phyloP scores from a whole-genome alignment of 2,113 vertebrate species.

The Dicentrarchus labrax region DNA sequence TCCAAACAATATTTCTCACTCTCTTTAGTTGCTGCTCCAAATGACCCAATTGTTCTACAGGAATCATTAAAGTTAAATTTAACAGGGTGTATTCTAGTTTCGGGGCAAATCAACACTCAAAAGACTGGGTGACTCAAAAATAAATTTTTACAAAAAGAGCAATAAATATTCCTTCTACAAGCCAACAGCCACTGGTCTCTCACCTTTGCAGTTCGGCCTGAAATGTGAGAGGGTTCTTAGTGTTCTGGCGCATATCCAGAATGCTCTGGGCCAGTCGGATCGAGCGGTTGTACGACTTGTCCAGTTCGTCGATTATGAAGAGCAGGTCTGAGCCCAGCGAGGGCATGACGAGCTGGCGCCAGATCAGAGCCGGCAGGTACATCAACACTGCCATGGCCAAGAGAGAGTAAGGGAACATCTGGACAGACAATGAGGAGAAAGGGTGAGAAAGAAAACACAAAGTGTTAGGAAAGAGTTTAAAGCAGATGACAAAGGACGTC shows the following conservation, averaged over 20 bases:
- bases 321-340: slow-evolving; percentile 91
- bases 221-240: slow-evolving; percentile 85
- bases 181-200: not conserved
- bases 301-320: slow-evolving; percentile 95
- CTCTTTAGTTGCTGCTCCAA: not conserved
- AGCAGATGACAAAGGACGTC: not conserved
- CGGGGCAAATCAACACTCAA: not conserved
- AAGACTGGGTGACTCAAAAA: not conserved
- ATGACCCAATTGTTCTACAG: not conserved
- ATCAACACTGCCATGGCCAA: slow-evolving; percentile 91
- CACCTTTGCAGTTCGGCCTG: slow-evolving; percentile 94
- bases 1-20: slow-evolving; percentile 5
- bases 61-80: slow-evolving; percentile 21
- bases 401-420: slow-evolving; percentile 94
- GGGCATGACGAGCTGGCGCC: slow-evolving; percentile 89
- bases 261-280: slow-evolving; percentile 94
- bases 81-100: not conserved
- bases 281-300: slow-evolving; percentile 97
- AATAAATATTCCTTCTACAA: slow-evolving; percentile 7
- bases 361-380: slow-evolving; percentile 94
- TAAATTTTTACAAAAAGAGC: not conserved
- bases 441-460: not conserved
- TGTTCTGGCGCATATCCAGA: slow-evolving; percentile 88
- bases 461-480: not conserved
- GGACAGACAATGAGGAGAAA: not conserved